phyloP scores from a whole-genome alignment of 2,888 invertebrate species.

The Lepidochitona cinerea region DNA sequence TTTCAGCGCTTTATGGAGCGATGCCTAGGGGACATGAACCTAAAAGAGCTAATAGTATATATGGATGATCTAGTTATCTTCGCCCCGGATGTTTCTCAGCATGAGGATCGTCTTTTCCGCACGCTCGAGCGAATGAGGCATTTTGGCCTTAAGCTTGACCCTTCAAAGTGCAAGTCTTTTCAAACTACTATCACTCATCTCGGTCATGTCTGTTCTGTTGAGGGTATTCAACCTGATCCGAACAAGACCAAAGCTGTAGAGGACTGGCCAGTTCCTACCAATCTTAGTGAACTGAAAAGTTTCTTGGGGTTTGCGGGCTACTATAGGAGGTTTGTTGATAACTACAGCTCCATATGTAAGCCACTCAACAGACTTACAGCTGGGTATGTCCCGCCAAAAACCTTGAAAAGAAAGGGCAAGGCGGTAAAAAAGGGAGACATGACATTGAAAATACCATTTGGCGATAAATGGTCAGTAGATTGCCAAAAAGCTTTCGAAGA shows the following conservation, averaged over 20 bases:
- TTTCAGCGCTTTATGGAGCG: background rate
- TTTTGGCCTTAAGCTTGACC: background rate
- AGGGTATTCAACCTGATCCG: background rate
- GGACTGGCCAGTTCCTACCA: background rate
- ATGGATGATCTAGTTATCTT: background rate
- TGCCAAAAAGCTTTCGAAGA: background rate
- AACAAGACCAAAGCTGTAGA: background rate
- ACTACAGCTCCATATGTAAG: background rate
- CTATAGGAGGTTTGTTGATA: background rate
- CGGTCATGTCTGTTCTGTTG: background rate
- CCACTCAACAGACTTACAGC: background rate
- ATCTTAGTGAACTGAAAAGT: background rate
- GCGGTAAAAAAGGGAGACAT: background rate
- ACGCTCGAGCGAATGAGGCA: background rate
- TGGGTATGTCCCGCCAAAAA: background rate
- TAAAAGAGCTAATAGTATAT: background rate
- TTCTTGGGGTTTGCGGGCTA: background rate
- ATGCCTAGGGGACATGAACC: background rate
- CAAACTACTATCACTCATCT: background rate
- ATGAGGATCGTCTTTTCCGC: background rate
- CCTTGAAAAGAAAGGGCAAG: background rate
- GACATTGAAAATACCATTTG: background rate
- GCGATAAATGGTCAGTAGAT: background rate
- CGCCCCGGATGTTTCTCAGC: background rate
- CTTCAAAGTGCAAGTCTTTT: background rate